A percentile compares a stretch with the other conserved stretches of the same genome.
phyloP scores from a whole-genome alignment of 2,797 vertebrate genomes.

The Phataginus tetradactyla region DNA sequence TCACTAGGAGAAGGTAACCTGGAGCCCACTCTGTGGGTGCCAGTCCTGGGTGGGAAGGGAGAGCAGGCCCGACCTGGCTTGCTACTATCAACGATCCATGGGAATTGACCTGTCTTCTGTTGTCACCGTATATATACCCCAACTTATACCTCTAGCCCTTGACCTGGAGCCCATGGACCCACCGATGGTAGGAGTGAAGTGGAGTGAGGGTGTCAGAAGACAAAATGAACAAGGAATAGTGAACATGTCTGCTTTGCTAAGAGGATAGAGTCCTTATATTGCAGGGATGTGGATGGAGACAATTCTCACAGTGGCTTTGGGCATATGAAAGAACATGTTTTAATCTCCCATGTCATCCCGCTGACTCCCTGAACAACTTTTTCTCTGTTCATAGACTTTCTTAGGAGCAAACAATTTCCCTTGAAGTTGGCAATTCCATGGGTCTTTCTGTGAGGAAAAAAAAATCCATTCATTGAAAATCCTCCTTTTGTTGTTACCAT shows the following conservation, averaged over 20 bases:
- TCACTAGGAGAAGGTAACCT: background rate
- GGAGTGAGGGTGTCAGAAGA: background rate
- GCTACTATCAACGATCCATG: background rate
- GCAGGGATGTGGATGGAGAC: background rate
- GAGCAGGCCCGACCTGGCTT: background rate
- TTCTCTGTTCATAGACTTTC: background rate
- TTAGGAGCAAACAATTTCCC: background rate
- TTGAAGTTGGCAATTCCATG: background rate
- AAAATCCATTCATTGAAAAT: background rate
- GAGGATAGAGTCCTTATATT: background rate
- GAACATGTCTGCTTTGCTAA: background rate
- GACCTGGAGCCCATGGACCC: background rate
- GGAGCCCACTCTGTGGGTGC: background rate
- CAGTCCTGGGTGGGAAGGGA: background rate
- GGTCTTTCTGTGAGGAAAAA: background rate
- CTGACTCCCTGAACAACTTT: background rate
- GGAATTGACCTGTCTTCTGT: background rate
- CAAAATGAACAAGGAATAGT: background rate
- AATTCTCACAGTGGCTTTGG: background rate
- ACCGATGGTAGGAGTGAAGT: background rate
- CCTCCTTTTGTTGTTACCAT: background rate
- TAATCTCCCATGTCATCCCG: background rate
- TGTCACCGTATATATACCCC: background rate
- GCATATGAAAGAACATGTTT: background rate
- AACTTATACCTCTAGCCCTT: background rate